A percentile compares a stretch with the other conserved stretches of the same genome.
Conservation (phyloP, 2,113 vertebrate genomes). For the Hypocryptadius cinnamomeus region DNA sequence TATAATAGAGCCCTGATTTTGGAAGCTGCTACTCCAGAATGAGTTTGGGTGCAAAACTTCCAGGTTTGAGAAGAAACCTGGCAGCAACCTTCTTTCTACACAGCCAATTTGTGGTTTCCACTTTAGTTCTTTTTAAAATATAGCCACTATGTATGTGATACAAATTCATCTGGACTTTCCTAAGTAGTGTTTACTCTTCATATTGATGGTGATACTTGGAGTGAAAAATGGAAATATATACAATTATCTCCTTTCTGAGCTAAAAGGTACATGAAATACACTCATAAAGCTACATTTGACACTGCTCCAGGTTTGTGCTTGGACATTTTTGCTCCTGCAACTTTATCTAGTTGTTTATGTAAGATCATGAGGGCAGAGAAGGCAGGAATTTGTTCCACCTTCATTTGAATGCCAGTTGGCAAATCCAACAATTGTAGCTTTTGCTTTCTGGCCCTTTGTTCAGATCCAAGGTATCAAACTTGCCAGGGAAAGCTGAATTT, state of each 20-base stretch:
- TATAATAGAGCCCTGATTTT: background rate
- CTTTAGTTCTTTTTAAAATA: background rate
- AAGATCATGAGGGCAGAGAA: background rate
- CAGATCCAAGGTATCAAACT: background rate
- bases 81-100: background rate
- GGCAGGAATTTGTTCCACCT: background rate
- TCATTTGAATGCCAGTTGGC: background rate
- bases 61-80: background rate
- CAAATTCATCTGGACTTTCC: background rate
- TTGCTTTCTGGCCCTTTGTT: background rate
- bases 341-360: background rate
- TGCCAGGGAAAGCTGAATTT: slow-evolving; percentile 11
- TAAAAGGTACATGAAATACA: background rate
- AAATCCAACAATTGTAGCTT: background rate
- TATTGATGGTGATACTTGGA: background rate
- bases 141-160: background rate
- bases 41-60: background rate
- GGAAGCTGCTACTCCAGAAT: background rate
- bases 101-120: background rate
- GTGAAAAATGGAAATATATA: background rate
- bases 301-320: background rate
- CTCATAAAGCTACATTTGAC: background rate
- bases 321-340: background rate
- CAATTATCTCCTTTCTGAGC: background rate
- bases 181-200: background rate